phyloP scores from a whole-genome alignment of 2,888 invertebrate species.

The Prosapia bicincta region DNA sequence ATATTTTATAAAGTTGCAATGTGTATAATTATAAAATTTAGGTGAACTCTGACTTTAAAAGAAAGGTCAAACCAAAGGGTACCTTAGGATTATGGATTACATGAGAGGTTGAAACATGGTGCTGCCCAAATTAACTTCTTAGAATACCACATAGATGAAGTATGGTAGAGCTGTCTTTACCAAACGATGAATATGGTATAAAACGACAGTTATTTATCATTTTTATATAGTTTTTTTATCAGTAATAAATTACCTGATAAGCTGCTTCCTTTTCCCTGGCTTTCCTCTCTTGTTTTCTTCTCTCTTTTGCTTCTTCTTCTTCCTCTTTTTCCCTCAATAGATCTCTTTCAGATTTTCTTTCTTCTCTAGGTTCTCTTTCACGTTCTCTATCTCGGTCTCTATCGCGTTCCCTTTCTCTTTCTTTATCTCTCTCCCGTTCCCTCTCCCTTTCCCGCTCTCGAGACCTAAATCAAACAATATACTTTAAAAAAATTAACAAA shows the following conservation, averaged over 20 bases:
- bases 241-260: slow-evolving; percentile 70
- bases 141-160: too few relatives aligned
- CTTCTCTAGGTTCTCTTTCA: slow-evolving; percentile 34
- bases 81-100: too few relatives aligned
- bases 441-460: slow-evolving; percentile 30
- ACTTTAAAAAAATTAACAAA: too few relatives aligned
- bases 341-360: slow-evolving; percentile 42
- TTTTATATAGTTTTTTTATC: neutral
- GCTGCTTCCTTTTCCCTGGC: slow-evolving; percentile 93
- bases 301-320: slow-evolving; percentile 89
- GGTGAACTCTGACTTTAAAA: too few relatives aligned
- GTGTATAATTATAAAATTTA: too few relatives aligned
- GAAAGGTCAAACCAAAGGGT: too few relatives aligned
- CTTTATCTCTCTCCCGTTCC: slow-evolving; percentile 30
- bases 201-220: neutral
- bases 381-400: slow-evolving; percentile 31
- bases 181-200: neutral
- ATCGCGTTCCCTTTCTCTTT: slow-evolving; percentile 29
- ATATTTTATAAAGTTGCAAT: too few relatives aligned
- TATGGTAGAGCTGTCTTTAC: too few relatives aligned
- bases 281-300: slow-evolving; percentile 84
- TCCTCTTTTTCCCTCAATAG: slow-evolving; percentile 51
- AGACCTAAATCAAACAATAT: neutral
- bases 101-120: too few relatives aligned
- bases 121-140: too few relatives aligned